Conservation (phyloP, 2,888 invertebrate species). For the Dromius quadrimaculatus region DNA sequence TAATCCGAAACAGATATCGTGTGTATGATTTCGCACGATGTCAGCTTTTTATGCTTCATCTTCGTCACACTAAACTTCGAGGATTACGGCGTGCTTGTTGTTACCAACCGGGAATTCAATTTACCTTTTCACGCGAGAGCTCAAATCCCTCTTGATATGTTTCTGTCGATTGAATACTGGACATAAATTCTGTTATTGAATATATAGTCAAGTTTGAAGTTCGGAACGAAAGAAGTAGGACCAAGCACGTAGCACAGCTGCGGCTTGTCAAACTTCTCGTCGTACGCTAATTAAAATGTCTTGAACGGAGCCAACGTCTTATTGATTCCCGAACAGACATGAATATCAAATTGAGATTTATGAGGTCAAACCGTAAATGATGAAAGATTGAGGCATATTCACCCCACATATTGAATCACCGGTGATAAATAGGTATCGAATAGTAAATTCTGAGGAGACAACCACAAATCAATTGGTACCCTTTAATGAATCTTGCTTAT, state of each 20-base stretch:
- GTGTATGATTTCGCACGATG: constrained; percentile 40
- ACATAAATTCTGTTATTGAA: constrained; percentile 42
- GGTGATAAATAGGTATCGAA: constrained; percentile 49
- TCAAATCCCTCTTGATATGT: constrained; percentile 46
- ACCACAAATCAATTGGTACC: constrained; percentile 1
- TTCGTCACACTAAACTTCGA: constrained; percentile 21
- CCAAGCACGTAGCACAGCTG: constrained; percentile 23
- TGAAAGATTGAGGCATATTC: constrained; percentile 48
- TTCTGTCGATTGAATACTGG: constrained; percentile 44
- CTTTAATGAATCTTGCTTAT: neutral
- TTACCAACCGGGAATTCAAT: constrained; percentile 46
- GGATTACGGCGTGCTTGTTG: constrained; percentile 43
- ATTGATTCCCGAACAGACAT: constrained; percentile 43
- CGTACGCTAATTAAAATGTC: constrained; percentile 66
- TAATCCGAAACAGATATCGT: constrained; percentile 49
- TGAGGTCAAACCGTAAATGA: constrained; percentile 46
- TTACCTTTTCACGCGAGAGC: constrained; percentile 11
- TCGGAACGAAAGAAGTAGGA: neutral
- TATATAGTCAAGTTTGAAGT: no score
- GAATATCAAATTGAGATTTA: constrained; percentile 51
- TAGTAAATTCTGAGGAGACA: constrained; percentile 17
- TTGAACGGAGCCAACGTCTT: constrained; percentile 56
- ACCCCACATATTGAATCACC: constrained; percentile 30
- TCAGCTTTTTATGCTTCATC: constrained; percentile 29
- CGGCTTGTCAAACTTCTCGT: constrained; percentile 53